Percentiles rank a stretch among this genome's conserved stretches.
phyloP scores from a whole-genome alignment of 2,888 invertebrate species.

The Ochropacha duplaris region DNA sequence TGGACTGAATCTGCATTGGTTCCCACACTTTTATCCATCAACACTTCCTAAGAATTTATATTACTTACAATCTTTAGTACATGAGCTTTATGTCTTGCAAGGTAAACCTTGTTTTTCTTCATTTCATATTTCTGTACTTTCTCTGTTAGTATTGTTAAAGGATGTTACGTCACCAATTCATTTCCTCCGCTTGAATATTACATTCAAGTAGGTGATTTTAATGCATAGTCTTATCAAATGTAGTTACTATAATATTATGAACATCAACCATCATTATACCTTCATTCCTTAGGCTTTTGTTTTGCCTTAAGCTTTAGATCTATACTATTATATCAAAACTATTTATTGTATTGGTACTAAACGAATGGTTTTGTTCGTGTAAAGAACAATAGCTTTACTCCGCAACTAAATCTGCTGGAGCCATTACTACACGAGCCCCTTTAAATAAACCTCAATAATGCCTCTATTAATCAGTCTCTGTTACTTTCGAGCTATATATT shows the following conservation, averaged over 20 bases:
- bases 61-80: neutral
- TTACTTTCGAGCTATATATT: neutral
- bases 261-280: neutral
- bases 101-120: slow-evolving; percentile 13
- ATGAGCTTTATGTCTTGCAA: slow-evolving; percentile 10
- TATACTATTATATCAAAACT: neutral
- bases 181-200: neutral
- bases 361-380: neutral
- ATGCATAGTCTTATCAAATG: neutral
- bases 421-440: neutral
- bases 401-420: neutral
- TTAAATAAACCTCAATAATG: neutral
- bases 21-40: slow-evolving; percentile 28
- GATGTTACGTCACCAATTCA: slow-evolving; percentile 4
- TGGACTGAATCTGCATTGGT: slow-evolving; percentile 11
- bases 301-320: too few species aligned
- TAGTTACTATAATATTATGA: neutral
- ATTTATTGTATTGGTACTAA: neutral
- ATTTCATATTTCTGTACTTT: slow-evolving; percentile 1
- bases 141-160: slow-evolving; percentile 10
- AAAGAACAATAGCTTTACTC: neutral
- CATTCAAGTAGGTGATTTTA: neutral
- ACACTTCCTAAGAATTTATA: slow-evolving; percentile 21
- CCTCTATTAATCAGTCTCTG: neutral
- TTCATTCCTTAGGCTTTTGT: too few species aligned